Conservation (phyloP, 2,888 invertebrate species). For the Drosophila nr. perissopoda region DNA sequence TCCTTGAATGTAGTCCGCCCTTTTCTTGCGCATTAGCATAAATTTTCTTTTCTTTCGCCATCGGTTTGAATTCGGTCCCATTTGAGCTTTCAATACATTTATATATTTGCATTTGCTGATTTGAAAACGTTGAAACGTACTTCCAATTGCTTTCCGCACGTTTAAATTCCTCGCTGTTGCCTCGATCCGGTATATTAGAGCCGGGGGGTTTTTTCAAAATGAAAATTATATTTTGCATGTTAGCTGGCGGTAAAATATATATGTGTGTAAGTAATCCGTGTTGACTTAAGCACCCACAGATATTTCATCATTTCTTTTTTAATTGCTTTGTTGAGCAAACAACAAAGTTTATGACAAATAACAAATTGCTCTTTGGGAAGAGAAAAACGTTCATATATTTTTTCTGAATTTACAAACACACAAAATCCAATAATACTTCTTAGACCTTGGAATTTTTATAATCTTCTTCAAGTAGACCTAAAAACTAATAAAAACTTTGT, state of each 20-base stretch:
- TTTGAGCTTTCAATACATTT: slow-evolving; percentile 73
- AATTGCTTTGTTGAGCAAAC: slow-evolving; percentile 21
- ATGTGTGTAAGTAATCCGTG: slow-evolving; percentile 48
- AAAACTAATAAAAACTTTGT: not conserved
- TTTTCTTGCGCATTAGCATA: slow-evolving; percentile 48
- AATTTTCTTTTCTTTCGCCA: slow-evolving; percentile 40
- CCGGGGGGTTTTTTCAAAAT: not conserved
- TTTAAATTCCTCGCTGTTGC: slow-evolving; percentile 48
- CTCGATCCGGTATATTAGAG: slow-evolving; percentile 35
- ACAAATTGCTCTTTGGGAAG: not conserved
- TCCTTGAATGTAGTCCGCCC: slow-evolving; percentile 61
- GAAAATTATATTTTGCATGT: slow-evolving; percentile 61
- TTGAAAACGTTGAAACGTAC: slow-evolving; percentile 66
- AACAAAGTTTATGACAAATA: slow-evolving; percentile 1
- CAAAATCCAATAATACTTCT: not conserved
- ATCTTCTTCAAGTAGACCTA: not conserved
- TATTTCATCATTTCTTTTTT: slow-evolving; percentile 1
- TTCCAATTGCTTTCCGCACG: slow-evolving; percentile 69
- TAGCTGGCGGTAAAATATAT: slow-evolving; percentile 59
- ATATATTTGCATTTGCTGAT: slow-evolving; percentile 75
- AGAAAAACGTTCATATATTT: not conserved
- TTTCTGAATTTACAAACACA: not conserved
- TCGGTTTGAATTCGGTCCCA: slow-evolving; percentile 43
- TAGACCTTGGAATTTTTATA: not conserved
- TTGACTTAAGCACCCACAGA: slow-evolving; percentile 42